These are phyloP conservation scores for Dysidea cf. avara DNA, from an alignment of 37 sponge, comb jelly and placozoan genomes.

Conservation along the genomic window DNA sequence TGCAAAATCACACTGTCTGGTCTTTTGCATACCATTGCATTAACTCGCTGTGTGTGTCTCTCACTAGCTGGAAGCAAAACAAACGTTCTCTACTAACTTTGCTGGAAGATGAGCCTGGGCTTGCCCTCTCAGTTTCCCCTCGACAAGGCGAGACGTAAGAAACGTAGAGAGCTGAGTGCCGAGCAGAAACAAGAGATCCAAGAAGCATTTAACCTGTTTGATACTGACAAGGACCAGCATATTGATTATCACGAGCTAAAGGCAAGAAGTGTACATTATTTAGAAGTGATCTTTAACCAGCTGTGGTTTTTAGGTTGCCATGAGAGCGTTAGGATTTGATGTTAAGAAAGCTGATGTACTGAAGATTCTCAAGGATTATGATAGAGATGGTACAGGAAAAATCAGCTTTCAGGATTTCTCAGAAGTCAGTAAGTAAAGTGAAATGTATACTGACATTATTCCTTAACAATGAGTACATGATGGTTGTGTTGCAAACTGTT, in stretches of 20 bases:
- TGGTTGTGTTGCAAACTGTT: too few relatives aligned
- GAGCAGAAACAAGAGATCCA: slow-evolving; percentile 95
- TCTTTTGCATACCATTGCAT: too few relatives aligned
- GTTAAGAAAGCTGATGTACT: slow-evolving; percentile 94
- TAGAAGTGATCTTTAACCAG: too few relatives aligned
- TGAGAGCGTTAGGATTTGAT: slow-evolving; percentile 94
- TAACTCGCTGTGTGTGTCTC: too few relatives aligned
- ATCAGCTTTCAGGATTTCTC: slow-evolving; percentile 85
- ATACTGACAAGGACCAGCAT: slow-evolving; percentile 92
- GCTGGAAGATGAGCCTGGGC: slow-evolving; percentile 38
- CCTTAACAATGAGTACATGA: too few relatives aligned
- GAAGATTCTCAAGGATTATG: slow-evolving; percentile 91
- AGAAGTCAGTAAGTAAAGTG: slow-evolving; percentile 79
- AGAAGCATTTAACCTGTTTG: slow-evolving; percentile 96
- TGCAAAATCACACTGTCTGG: too few relatives aligned
- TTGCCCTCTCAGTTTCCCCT: slow-evolving; percentile 19
- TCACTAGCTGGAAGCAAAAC: too few relatives aligned
- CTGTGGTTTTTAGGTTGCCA: slow-evolving; percentile 74
- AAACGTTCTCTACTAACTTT: too few relatives aligned
- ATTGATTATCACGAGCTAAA: slow-evolving; percentile 98
- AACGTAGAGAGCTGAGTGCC: slow-evolving; percentile 85
- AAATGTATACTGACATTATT: too few relatives aligned
- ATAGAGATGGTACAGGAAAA: slow-evolving; percentile 87
- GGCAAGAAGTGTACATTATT: slow-evolving; percentile 21
- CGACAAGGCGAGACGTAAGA: slow-evolving; percentile 49